Evolutionary conservation across 2,113 vertebrate species (phyloP), one percentile per base, ranked within the genome.

Genomic region (Microtus montanus): DNA sequence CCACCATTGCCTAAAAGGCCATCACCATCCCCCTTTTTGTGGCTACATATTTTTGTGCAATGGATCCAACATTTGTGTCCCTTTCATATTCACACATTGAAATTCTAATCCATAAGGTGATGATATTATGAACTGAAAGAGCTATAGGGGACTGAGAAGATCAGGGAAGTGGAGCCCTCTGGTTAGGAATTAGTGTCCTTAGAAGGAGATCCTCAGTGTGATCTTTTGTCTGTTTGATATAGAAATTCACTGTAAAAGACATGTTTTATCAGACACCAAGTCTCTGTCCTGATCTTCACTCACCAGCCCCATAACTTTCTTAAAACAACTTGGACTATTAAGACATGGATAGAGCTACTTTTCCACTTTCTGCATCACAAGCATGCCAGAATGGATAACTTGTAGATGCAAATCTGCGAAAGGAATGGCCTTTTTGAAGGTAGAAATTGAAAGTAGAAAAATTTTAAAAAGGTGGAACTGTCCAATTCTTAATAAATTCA

Each of bases 1-100:
- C 28, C 0, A 54, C 12, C 6, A 4, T 19, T 73, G 13, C 22
- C 47, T 68, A 26, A 24, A 86, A 86, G 30, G 3, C 5, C 49
- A 49, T 19, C 2, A 1, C 35, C 7, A 3, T 41, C 3, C 15
- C 35, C 14, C 17, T 1, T 20, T 35, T 68, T 44, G 15, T 19
- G 20, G 24, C 26, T 66, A 66, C 8, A 33, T 49, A 7, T 15
- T 38, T 63, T 58, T 82, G 58, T 74, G 30, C 13, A 58, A 58
- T n/a, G 11, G 2, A 77, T 2, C 35, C 30, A 90, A 78, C 20
- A 13, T 2, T 88, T 77, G 28, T 85, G 14, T 33, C 11, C 33
- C 9, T 49, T 49, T 14, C 44, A 17, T 19, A 63, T 14, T 35
- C 3, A 86, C 33, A 33, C 26, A 6, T 9, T 63, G 9, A 38